phyloP scores from a whole-genome alignment of 2,888 invertebrate species.

The Caenorhabditis sinica region DNA sequence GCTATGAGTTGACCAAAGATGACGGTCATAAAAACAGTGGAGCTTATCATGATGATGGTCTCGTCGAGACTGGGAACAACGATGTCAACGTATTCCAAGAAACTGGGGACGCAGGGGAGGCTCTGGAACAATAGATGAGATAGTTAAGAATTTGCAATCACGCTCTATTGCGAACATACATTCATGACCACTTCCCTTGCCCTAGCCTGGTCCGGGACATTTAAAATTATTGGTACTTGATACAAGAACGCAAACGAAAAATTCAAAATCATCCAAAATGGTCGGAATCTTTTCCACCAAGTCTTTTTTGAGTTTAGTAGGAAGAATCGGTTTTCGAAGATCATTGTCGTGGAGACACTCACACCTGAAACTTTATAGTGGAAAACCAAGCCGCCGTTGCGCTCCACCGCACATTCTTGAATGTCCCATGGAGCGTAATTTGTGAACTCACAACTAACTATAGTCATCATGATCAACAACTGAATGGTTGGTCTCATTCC shows the following conservation, averaged over 20 bases:
- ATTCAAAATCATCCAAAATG: constrained; percentile 9
- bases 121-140: no score
- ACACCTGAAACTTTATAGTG: constrained; percentile 35
- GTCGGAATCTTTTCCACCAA: background rate
- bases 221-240: background rate
- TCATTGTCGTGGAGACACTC: background rate
- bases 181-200: background rate
- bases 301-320: constrained; percentile 7
- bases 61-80: constrained; percentile 23
- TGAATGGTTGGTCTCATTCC: constrained; percentile 18
- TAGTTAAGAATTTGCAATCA: no score
- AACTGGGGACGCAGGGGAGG: no score
- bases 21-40: constrained; percentile 5
- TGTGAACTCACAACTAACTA: constrained; percentile 10
- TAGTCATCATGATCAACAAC: constrained; percentile 4
- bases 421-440: background rate
- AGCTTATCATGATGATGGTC: background rate
- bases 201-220: no score
- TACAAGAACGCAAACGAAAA: background rate
- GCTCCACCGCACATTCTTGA: no score
- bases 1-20: constrained; percentile 29
- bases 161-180: no score
- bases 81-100: no score
- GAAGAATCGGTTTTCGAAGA: constrained; percentile 35
- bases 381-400: no score